Conservation (phyloP, 2,888 invertebrate species). For the Watsonalla cultraria region DNA sequence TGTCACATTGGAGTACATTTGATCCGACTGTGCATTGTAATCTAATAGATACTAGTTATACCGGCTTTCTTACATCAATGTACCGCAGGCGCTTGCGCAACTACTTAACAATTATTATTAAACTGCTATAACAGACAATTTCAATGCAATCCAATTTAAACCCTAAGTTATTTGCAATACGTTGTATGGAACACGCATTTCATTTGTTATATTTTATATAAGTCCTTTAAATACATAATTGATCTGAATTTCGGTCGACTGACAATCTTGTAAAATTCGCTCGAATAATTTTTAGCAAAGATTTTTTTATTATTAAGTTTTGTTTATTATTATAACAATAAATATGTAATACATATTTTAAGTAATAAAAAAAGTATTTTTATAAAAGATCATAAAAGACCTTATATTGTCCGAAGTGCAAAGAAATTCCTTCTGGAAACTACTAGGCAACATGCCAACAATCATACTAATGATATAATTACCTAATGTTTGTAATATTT, state of each 20-base stretch:
- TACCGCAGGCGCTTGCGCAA: slow-evolving; percentile 32
- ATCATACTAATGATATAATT: too few species aligned
- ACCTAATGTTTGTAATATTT: too few species aligned
- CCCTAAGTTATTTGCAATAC: not conserved
- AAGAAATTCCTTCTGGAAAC: too few species aligned
- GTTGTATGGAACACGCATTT: not conserved
- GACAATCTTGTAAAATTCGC: slow-evolving; percentile 3
- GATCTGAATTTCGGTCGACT: slow-evolving; percentile 19
- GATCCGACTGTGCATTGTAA: slow-evolving; percentile 7
- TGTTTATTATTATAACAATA: too few species aligned
- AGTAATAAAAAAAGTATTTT: too few species aligned
- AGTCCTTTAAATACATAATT: slow-evolving; percentile 16
- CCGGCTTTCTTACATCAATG: slow-evolving; percentile 33
- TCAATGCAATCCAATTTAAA: not conserved
- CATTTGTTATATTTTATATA: not conserved
- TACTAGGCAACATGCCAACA: too few species aligned
- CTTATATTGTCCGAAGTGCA: too few species aligned
- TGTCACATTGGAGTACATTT: slow-evolving; percentile 15
- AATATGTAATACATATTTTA: too few species aligned
- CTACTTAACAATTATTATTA: slow-evolving; percentile 29
- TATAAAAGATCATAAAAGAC: too few species aligned
- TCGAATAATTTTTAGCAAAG: not conserved
- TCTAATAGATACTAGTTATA: slow-evolving; percentile 16
- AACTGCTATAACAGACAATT: not conserved
- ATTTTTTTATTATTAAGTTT: too few species aligned